Conservation (phyloP, 2,113 vertebrate genomes). For the Cnemophilus loriae region DNA sequence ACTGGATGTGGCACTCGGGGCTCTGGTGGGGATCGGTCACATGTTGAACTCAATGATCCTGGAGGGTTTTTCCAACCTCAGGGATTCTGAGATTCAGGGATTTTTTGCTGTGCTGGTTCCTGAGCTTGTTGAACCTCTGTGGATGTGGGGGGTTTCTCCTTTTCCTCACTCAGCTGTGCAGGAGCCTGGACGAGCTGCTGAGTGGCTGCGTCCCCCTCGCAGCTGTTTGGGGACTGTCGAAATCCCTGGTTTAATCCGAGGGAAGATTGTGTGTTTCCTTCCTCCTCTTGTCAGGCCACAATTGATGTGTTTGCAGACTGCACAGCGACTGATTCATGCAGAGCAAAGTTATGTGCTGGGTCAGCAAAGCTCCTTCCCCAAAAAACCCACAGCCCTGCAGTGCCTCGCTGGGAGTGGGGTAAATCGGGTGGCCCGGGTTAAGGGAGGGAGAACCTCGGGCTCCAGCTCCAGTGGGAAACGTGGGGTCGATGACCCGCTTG, state of each 20-base stretch:
- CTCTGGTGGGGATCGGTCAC: fast-evolving
- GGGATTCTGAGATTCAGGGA: not conserved
- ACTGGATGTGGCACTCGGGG: not conserved
- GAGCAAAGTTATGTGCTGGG: conserved; percentile 35
- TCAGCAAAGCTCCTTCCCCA: conserved; percentile 48
- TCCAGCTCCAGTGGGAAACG: not conserved
- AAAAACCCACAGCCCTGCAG: not conserved
- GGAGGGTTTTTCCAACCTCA: not conserved
- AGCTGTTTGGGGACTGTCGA: conserved; percentile 34
- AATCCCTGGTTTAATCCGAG: not conserved
- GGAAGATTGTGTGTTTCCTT: conserved; percentile 39
- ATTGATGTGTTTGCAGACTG: conserved; percentile 35
- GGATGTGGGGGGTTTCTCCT: not conserved
- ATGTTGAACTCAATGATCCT: not conserved
- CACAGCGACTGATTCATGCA: conserved; percentile 23
- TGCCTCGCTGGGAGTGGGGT: not conserved
- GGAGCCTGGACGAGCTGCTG: not conserved
- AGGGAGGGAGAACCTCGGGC: not conserved
- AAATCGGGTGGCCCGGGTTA: not conserved
- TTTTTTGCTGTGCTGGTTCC: not conserved
- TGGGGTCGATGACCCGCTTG: not conserved
- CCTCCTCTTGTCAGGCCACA: conserved; percentile 27
- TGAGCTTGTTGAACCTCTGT: not conserved
- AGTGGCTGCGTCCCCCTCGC: not conserved
- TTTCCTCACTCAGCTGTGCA: not conserved